phyloP scores from a whole-genome alignment of 2,797 vertebrate genomes.

The Sphaeramia orbicularis region DNA sequence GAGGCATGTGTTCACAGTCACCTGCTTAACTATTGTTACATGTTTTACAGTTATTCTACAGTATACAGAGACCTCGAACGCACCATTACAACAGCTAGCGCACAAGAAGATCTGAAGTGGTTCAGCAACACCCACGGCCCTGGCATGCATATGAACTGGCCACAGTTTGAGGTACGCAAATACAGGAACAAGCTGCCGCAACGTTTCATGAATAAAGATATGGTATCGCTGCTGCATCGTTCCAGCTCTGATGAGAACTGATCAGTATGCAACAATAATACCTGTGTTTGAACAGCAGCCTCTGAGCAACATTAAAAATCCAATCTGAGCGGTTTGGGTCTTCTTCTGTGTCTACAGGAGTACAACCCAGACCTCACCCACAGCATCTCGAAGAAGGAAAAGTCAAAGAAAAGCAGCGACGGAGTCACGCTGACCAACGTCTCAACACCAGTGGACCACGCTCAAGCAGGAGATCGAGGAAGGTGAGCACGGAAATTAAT shows the following conservation, averaged over 20 bases:
- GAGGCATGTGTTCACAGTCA: neutral
- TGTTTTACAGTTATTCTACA: constrained; percentile 85
- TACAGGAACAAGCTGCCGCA: neutral
- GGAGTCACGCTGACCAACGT: constrained; percentile 86
- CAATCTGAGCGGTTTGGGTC: neutral
- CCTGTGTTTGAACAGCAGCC: too few species aligned
- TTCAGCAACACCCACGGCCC: constrained; percentile 92
- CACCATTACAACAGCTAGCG: constrained; percentile 88
- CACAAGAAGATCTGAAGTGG: constrained; percentile 95
- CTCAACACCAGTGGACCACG: constrained; percentile 75
- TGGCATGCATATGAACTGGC: constrained; percentile 98
- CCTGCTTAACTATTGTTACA: neutral
- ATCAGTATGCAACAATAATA: neutral
- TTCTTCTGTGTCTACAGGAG: constrained; percentile 82
- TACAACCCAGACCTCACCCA: constrained; percentile 94
- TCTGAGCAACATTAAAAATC: neutral
- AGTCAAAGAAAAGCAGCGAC: constrained; percentile 89
- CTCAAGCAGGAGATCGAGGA: constrained; percentile 85
- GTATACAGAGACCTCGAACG: constrained; percentile 94
- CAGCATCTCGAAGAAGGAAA: constrained; percentile 90
- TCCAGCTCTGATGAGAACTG: neutral
- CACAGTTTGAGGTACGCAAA: constrained; percentile 92
- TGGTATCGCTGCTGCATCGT: neutral
- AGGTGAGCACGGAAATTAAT: constrained; percentile 82
- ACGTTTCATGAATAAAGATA: neutral